Percentiles rank a stretch among this genome's conserved stretches.
Conservation (phyloP, 2,888 invertebrate species). For the Lithophane socia region DNA sequence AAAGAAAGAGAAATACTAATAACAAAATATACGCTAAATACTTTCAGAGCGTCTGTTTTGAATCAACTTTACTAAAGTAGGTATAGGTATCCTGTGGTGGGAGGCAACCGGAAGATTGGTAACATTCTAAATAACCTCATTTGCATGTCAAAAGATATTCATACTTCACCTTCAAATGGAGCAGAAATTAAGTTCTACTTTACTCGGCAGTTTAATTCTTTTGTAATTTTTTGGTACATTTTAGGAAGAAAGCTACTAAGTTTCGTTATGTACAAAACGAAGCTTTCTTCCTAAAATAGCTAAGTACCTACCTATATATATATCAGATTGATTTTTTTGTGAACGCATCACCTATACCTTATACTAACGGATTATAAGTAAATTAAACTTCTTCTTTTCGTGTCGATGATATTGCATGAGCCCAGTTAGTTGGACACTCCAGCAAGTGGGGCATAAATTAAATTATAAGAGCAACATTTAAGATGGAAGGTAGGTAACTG, state of each 20-base stretch:
- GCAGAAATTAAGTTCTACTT: constrained; percentile 19
- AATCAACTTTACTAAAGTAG: constrained; percentile 17
- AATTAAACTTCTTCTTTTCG: background rate
- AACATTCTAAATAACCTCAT: constrained; percentile 45
- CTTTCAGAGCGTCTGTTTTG: constrained; percentile 19
- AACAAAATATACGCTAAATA: constrained; percentile 25
- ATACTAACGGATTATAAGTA: too few relatives aligned
- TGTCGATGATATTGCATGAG: too few relatives aligned
- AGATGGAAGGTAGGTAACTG: too few relatives aligned
- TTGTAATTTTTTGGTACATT: background rate
- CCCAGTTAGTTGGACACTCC: too few relatives aligned
- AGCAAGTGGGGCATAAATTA: background rate
- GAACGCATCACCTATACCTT: too few relatives aligned
- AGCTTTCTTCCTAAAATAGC: background rate
- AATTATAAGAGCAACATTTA: background rate
- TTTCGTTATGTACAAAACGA: background rate
- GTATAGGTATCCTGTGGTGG: background rate
- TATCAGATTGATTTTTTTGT: background rate
- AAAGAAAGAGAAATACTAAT: constrained; percentile 4
- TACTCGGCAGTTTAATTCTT: background rate
- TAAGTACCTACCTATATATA: background rate
- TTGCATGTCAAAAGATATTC: constrained; percentile 53
- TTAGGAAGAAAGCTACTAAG: background rate
- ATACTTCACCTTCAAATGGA: constrained; percentile 34
- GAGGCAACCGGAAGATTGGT: constrained; percentile 2